Base-by-base conservation (phyloP, 2,113 vertebrate species). In the Edolisoma coerulescens region DNA sequence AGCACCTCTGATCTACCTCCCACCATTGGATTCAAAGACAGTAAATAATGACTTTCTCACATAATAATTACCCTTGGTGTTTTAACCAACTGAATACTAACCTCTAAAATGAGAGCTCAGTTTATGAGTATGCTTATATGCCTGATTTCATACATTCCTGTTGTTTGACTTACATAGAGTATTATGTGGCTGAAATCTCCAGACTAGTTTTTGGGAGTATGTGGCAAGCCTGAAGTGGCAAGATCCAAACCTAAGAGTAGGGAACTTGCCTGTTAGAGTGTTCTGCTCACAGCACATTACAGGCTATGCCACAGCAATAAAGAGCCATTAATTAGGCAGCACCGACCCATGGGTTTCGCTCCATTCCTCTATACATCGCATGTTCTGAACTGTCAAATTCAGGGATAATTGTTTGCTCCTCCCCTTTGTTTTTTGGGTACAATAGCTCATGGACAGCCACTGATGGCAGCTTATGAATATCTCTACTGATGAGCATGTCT, bases 301-400 rank as follows among this genome's bases (percentile, higher is more conserved):
- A 94, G 77, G 47, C 89, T 97, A 95, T 84, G 94, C 95, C 95
- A 97, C 96, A 87, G 95, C 96, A 95, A 96, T 7, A 45, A 73
- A 94, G 88, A 97, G 75, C 81, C 94, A 87, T 96, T 96, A 95
- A 97, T 97, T 94, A 97, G 96, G 92, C 87, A 97, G 95, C 84
- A 97, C 94, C 7, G 95, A 96, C 94, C 96, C 95, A 96, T 56
- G 96, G 76, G 90, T 94, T 98, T 95, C 95, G 93, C 84, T 94
- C 93, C 92, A 92, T 96, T 97, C 89, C 84, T 96, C 96, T 91
- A 95, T 95, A 96, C 73, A 89, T 95, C 95, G 95, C 96, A 94
- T 77, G 90, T 91, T 95, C 95, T 89, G 75, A 78, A 96, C 81
- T 95, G 91, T 90, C 95, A 97, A 86, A 96, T 97, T 96, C 92